A percentile compares a stretch with the other conserved stretches of the same genome.
phyloP scores from a whole-genome alignment of 2,113 vertebrate genomes.

The Hypanus sabinus region DNA sequence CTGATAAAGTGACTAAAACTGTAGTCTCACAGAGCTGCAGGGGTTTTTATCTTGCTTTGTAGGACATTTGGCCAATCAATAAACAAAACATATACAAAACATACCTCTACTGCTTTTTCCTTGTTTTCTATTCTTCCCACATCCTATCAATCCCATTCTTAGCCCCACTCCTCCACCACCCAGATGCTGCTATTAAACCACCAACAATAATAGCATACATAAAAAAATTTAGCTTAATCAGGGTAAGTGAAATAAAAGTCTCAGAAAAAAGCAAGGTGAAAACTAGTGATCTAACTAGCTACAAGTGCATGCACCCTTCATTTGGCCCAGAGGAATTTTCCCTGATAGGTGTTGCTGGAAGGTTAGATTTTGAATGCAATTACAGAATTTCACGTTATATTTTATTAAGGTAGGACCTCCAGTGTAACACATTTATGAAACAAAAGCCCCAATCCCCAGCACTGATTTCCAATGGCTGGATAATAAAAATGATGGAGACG shows the following conservation, averaged over 20 bases:
- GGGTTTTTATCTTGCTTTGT: neutral
- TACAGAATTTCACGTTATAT: neutral
- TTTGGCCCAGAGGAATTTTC: neutral
- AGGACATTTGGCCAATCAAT: too few relatives aligned
- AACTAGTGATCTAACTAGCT: neutral
- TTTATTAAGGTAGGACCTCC: neutral
- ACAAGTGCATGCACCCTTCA: neutral
- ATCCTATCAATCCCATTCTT: too few relatives aligned
- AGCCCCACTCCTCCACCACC: too few relatives aligned
- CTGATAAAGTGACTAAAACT: neutral
- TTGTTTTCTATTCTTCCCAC: neutral
- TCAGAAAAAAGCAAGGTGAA: neutral
- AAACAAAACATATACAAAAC: too few relatives aligned
- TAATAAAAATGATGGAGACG: neutral
- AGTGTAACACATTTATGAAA: neutral
- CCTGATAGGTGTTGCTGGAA: neutral
- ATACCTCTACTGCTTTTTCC: too few relatives aligned
- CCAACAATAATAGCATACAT: neutral
- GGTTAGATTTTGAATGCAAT: neutral
- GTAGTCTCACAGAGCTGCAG: neutral
- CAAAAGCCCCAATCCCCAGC: too few relatives aligned
- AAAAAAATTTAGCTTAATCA: neutral
- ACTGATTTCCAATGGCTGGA: neutral
- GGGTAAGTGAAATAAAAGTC: neutral
- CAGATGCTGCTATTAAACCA: too few relatives aligned